A percentile compares a stretch with the other conserved stretches of the same genome.
phyloP scores from a whole-genome alignment of 1,140 invertebrate genomes.

The Anagrus nilaparvatae region DNA sequence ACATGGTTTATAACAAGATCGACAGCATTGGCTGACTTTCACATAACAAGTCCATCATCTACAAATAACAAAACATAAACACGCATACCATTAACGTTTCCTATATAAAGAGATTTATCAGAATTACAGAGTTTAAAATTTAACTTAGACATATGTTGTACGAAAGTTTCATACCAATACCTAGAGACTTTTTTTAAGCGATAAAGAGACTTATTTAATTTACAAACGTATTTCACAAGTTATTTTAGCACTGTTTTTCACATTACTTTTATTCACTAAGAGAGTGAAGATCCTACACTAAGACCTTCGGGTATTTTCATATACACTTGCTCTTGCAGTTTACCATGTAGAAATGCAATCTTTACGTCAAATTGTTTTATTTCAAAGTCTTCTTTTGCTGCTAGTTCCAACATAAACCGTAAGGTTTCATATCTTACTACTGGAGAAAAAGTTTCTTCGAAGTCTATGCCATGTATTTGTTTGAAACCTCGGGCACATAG shows the following conservation, averaged over 20 bases:
- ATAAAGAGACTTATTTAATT: constrained; percentile 24
- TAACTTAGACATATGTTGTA: constrained; percentile 14
- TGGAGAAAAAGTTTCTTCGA: constrained; percentile 21
- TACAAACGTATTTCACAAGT: constrained; percentile 19
- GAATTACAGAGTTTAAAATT: constrained; percentile 14
- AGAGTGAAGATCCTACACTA: too few species aligned
- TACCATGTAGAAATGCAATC: constrained; percentile 22
- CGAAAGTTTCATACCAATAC: constrained; percentile 21
- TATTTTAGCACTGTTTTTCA: too few species aligned
- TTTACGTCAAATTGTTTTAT: constrained; percentile 17
- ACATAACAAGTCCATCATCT: constrained; percentile 19
- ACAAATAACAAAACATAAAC: constrained; percentile 18
- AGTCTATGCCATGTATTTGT: constrained; percentile 22
- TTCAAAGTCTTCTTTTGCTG: constrained; percentile 17
- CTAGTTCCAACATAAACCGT: constrained; percentile 20
- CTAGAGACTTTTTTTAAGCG: constrained; percentile 24
- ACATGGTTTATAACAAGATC: constrained; percentile 1
- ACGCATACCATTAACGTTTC: constrained; percentile 1
- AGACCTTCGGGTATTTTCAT: constrained; percentile 30
- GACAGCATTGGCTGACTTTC: not conserved
- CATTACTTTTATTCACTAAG: too few species aligned
- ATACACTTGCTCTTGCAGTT: constrained; percentile 31
- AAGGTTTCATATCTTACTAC: constrained; percentile 13
- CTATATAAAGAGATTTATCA: constrained; percentile 16
- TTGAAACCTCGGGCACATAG: constrained; percentile 20